A percentile compares a stretch with the other conserved stretches of the same genome.
Conservation (phyloP, 2,797 vertebrate species). For the Cirrhinus molitorella region DNA sequence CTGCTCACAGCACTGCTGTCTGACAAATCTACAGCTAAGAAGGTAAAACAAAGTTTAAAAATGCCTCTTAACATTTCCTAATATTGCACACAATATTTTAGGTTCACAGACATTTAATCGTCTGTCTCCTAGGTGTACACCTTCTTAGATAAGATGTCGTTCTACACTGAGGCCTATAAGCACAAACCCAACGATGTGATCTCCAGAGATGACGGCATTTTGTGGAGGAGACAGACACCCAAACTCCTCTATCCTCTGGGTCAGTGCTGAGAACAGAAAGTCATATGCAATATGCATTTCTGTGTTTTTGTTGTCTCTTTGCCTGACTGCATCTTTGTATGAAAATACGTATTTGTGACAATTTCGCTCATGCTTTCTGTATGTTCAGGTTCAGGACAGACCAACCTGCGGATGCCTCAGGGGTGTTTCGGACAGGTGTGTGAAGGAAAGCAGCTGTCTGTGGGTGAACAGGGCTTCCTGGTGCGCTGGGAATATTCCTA, state of each 20-base stretch:
- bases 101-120: no score
- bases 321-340: neutral
- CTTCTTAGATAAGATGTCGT: slow-evolving; percentile 98
- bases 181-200: slow-evolving; percentile 91
- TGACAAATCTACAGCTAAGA: slow-evolving; percentile 95
- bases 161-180: slow-evolving; percentile 94
- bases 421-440: slow-evolving; percentile 92
- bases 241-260: slow-evolving; percentile 96
- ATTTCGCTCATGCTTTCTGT: neutral
- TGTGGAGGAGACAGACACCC: slow-evolving; percentile 90
- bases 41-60: slow-evolving; percentile 75
- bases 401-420: slow-evolving; percentile 94
- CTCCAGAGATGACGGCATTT: slow-evolving; percentile 92
- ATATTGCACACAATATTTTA: no score
- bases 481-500: slow-evolving; percentile 97
- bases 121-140: slow-evolving; percentile 87
- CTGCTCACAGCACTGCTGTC: slow-evolving; percentile 92
- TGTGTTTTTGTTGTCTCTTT: neutral
- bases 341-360: neutral
- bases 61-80: neutral
- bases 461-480: slow-evolving; percentile 86
- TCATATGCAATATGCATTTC: neutral
- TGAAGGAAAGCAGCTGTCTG: slow-evolving; percentile 84
- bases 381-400: slow-evolving; percentile 86
- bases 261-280: slow-evolving; percentile 66